phyloP scores from a whole-genome alignment of 2,888 invertebrate genomes.

The Tenodera sinensis region DNA sequence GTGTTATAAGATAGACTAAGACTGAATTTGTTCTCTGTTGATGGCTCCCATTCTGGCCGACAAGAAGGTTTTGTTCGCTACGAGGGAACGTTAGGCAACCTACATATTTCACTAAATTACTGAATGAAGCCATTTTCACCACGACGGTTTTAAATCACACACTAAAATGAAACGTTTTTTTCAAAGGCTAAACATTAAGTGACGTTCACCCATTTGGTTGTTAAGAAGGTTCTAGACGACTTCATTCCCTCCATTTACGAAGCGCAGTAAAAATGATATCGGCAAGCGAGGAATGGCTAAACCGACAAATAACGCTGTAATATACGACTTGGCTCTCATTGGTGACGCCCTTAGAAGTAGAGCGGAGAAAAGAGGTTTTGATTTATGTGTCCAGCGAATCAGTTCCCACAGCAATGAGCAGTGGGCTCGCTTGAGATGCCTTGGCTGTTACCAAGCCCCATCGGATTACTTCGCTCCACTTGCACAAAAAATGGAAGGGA shows the following conservation, averaged over 20 bases:
- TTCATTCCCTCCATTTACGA: background rate
- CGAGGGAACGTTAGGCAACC: no score
- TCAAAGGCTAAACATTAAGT: no score
- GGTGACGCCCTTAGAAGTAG: background rate
- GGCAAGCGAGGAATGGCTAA: background rate
- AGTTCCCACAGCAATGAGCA: background rate
- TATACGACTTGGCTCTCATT: background rate
- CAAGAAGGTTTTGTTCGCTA: no score
- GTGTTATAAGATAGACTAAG: no score
- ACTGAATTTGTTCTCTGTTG: no score
- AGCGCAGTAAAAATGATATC: background rate
- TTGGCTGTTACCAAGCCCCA: background rate
- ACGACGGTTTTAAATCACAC: no score
- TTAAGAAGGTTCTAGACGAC: background rate
- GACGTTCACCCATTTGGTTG: background rate
- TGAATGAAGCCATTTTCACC: no score
- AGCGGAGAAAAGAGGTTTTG: background rate
- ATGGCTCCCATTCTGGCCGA: no score
- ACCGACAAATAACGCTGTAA: background rate
- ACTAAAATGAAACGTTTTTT: background rate
- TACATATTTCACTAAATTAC: no score
- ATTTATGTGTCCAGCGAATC: background rate
- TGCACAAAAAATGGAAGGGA: background rate
- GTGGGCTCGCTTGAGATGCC: background rate
- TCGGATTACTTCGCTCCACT: background rate